phyloP scores from a whole-genome alignment of 2,113 vertebrate genomes.

The Pteronura brasiliensis region DNA sequence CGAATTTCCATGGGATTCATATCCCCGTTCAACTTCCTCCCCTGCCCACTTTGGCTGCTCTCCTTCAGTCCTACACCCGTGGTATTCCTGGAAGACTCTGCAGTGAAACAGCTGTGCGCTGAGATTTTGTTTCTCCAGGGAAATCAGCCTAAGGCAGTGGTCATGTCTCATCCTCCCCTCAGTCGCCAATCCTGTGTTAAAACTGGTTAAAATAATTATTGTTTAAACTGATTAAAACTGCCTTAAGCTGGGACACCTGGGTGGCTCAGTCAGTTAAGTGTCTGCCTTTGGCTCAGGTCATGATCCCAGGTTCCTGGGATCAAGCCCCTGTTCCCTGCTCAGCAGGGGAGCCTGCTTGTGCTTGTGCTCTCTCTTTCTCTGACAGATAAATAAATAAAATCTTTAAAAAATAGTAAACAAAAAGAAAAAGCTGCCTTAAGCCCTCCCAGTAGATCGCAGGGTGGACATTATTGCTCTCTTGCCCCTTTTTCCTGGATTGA shows the following conservation, averaged over 20 bases:
- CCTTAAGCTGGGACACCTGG: not conserved
- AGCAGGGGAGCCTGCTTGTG: too few species aligned
- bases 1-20: not conserved
- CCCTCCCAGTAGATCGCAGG: not conserved
- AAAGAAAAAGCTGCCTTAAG: not conserved
- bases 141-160: not conserved
- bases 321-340: too few species aligned
- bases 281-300: too few species aligned
- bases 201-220: not conserved
- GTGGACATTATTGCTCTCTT: too few species aligned
- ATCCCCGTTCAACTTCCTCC: not conserved
- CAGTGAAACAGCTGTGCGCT: not conserved
- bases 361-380: too few species aligned
- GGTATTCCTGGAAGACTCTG: not conserved
- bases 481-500: not conserved
- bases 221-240: not conserved
- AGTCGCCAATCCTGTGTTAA: not conserved
- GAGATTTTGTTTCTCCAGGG: not conserved
- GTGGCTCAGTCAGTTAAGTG: too few species aligned
- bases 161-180: not conserved
- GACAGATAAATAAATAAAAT: too few species aligned
- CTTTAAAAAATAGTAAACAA: too few species aligned
- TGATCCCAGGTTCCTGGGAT: too few species aligned
- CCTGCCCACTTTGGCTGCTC: not conserved
- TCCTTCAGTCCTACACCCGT: too few species aligned